Base-by-base conservation (phyloP, 2,888 invertebrate species). In the Ashinkailepas kermadecensis region DNA sequence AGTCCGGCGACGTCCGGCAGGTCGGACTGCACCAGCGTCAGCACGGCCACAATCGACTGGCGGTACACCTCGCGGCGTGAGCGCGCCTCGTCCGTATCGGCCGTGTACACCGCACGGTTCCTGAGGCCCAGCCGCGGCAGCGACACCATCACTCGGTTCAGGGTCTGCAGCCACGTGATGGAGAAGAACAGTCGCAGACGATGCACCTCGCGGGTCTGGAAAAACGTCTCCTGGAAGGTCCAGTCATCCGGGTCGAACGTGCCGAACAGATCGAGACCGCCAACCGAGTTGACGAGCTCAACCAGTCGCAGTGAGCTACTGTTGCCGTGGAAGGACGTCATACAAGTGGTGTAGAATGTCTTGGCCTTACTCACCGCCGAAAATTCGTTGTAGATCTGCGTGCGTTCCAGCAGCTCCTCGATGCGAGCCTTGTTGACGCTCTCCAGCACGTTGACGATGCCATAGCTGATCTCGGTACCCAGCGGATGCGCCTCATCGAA, bases 391-490 rank as follows among this genome's bases (percentile, higher is more conserved):
- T 78, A 58, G 18, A 58, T 39, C 23, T 58, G n/a, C 15, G 57
- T 56, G 7, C 58, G 57, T 58, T 23, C 23, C 58, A 78, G 58
- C n/a, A 78, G 91, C 84, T 97, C 96, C 86, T 94, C 93, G 3
- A 95, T 90, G 81, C 99, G 89, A 0, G 95, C 94, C 84, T 87
- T 87, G 83, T 88, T 88, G 13, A 97, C 94, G 0, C 93, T 93
- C 86, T 96, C 96, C 83, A 97, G 88, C 18, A 86, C 86, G 12
- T 58, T 15, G 58, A 15, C 4, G 15, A 78, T 23, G 78, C 58
- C 58, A 58, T 78, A 78, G 23, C 11, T 56, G 78, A 78, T 58
- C 23, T n/a, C 6, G 9, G 23, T 57, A 0, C 56, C 78, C 87
- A 94, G 89, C 18, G 97, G 97, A 88, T 94, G 95, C 88, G n/a